Evolutionary conservation across 2,888 invertebrate species (phyloP), one percentile per base, ranked within the genome.

Genomic region (Tiliacea citrago): DNA sequence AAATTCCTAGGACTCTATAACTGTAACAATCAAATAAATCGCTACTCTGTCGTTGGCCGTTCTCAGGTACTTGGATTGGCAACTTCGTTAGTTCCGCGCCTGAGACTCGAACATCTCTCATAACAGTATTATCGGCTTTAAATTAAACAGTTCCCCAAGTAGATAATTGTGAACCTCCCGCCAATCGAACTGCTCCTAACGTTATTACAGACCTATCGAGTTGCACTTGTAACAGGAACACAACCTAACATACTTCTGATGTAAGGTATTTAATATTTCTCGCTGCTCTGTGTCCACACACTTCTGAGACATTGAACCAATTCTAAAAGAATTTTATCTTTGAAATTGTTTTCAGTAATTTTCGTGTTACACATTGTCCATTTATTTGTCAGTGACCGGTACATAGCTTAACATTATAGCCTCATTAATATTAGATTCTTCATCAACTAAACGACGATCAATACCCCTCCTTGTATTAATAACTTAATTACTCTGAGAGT

Each of bases 101-200:
- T 68, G 71, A 78, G 75, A 79, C 81, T 78, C 68, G 66, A 75
- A 71, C 75, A 78, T 76, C 79, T 76, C 75, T 77, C 77, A 87
- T 86, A 88, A 88, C 80, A 79, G 57, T 61, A 83, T 86, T 87
- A 87, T 87, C 87, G 85, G 75, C 82, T 87, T 88, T 81, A 85
- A 86, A 88, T 87, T 86, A 81, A 82, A 86, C 81, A 86, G 76
- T 69, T 84, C 75, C 73, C 77, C 83, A 79, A 86, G 88, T 75
- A 80, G 82, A 62, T 88, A 84, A 85, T 83, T 85, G 68, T 75
- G 78, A 70, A 80, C 77, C 82, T 83, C 81, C 79, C 65, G 81
- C 83, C 81, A 70, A 88, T 86, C 83, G 77, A 74, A 77, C 75
- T 68, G 81, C 79, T 69, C 51, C 69, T 88, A 88, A 87, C 63